These are phyloP conservation scores for Phlogophora meticulosa DNA, from an alignment of 2,888 invertebrate species.

Conservation along the genomic window DNA sequence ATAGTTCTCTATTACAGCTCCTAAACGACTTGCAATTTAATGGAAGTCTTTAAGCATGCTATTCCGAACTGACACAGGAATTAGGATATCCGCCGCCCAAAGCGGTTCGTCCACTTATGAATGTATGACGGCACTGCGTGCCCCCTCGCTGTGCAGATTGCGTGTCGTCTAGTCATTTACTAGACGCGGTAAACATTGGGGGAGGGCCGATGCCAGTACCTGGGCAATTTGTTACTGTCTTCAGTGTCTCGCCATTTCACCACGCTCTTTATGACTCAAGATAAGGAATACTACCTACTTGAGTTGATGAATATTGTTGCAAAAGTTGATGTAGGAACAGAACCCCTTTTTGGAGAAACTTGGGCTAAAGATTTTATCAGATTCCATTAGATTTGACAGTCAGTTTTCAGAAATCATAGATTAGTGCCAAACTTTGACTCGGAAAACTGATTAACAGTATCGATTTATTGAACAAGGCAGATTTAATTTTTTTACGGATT, in stretches of 20 bases:
- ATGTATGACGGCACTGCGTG: constrained; percentile 72
- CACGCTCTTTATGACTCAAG: constrained; percentile 46
- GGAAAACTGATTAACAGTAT: background rate
- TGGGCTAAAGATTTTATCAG: background rate
- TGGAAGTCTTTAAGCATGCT: constrained; percentile 53
- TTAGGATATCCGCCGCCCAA: constrained; percentile 81
- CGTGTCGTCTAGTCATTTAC: constrained; percentile 81
- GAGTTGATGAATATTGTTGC: constrained; percentile 7
- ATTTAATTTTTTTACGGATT: background rate
- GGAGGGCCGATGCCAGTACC: constrained; percentile 62
- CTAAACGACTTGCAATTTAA: constrained; percentile 25
- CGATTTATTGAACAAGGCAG: background rate
- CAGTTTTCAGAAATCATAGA: background rate
- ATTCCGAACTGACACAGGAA: constrained; percentile 64
- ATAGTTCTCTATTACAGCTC: constrained; percentile 10
- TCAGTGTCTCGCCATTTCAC: constrained; percentile 48
- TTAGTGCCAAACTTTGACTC: background rate
- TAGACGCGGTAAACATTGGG: constrained; percentile 73
- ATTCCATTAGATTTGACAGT: background rate
- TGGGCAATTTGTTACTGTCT: constrained; percentile 56
- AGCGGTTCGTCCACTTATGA: constrained; percentile 72
- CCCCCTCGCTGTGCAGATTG: constrained; percentile 76
- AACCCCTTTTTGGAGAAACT: background rate
- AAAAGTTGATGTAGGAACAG: constrained; percentile 10
- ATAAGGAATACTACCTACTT: constrained; percentile 38